Base-by-base conservation (phyloP, 2,113 vertebrate species). In the Talpa occidentalis region DNA sequence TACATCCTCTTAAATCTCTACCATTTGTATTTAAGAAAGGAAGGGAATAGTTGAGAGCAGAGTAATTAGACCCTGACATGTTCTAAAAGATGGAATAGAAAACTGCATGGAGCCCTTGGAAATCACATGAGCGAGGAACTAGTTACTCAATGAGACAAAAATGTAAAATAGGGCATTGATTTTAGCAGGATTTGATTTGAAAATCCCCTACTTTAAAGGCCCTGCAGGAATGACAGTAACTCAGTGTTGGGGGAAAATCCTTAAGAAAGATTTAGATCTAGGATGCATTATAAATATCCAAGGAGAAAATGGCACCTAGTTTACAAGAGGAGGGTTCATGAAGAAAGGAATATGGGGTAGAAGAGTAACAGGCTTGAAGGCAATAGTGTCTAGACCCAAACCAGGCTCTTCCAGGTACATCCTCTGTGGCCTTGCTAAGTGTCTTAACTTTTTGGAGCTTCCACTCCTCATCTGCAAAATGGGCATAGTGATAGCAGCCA, bases 21-120 rank as follows among this genome's bases (percentile, higher is more conserved):
- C 3, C 81, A 40, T n/a, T 94, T 89, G 93, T 59, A 17, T 88
- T 88, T 84, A 72, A 54, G 91, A 88, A 6, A 93, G 78, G 30
- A 82, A 56, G 10, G 8, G 35, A 37, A n/a, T 10, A 17, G 12
- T 24, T 28, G 32, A 94, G 26, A 79, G 90, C 22, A 76, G 28
- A 85, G 28, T 79, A 67, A 59, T 70, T 8, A 30, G 30, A 17
- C 44, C 10, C 49, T 80, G 59, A 42, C 24, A 0, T 0, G 3
- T 66, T 60, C 64, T 91, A 44, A 94, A 59, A 64, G 74, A 54
- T 14, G 35, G 35, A 76, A 35, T 35, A 6, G 49, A 11, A 15
- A 74, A 24, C 28, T 10, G 49, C 35, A 69, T 5, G 44, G 28
- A 62, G 26, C 19, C n/a, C 4, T 93, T 28, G n/a, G 52, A 73